Evolutionary conservation across 2,113 vertebrate species (phyloP).

Genomic region (Labrus mixtus): DNA sequence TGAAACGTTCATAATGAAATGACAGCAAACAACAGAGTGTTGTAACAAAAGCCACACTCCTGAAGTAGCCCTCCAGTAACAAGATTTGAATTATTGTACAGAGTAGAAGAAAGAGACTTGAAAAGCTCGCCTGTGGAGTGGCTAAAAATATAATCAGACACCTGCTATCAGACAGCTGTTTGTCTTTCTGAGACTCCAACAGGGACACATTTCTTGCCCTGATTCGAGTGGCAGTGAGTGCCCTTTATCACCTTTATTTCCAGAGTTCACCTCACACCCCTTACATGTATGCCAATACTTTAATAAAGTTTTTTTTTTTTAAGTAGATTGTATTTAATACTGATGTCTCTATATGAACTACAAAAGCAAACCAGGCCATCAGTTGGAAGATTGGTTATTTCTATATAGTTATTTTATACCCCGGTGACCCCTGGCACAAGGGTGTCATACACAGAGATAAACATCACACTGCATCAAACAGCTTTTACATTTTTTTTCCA

Average conservation of each 20-base stretch:
- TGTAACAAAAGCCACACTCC: background rate
- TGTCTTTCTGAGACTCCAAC: slow-evolving; percentile 41
- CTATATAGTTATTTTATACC: too few species aligned
- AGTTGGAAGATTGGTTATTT: too few species aligned
- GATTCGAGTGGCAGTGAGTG: slow-evolving; percentile 14
- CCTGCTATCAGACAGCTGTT: slow-evolving; percentile 34
- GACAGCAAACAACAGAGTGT: slow-evolving; percentile 19
- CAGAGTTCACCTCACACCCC: background rate
- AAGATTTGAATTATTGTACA: slow-evolving; percentile 1
- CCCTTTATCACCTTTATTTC: slow-evolving; percentile 7
- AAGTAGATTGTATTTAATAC: too few species aligned
- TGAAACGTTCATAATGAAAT: background rate
- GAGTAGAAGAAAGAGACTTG: background rate
- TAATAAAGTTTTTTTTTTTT: too few species aligned
- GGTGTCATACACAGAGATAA: too few species aligned
- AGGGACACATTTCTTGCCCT: slow-evolving; percentile 10
- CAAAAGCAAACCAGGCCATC: too few species aligned
- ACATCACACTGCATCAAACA: too few species aligned
- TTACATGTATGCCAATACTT: too few species aligned
- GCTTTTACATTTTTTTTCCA: too few species aligned
- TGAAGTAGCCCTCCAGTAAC: background rate
- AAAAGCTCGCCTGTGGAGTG: slow-evolving; percentile 13
- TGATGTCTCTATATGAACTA: too few species aligned
- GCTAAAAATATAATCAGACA: slow-evolving; percentile 55
- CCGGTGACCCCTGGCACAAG: too few species aligned